These are phyloP conservation scores for Murina feae DNA, from an alignment of 2,113 vertebrate genomes.

Conservation along the genomic window DNA sequence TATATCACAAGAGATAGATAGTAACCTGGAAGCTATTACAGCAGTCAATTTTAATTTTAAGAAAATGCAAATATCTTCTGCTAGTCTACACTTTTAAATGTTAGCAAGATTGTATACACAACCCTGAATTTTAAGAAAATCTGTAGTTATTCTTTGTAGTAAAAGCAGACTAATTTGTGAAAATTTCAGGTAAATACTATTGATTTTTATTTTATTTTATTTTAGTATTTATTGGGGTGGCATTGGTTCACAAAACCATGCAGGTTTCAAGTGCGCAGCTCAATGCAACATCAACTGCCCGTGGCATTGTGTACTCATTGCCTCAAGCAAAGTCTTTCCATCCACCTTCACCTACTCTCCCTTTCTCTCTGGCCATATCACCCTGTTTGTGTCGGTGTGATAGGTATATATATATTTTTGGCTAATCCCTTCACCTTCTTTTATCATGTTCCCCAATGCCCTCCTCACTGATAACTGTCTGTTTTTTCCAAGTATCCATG, in stretches of 20 bases:
- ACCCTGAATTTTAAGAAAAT: not conserved
- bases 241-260: not conserved
- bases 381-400: not conserved
- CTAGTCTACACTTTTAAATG: not conserved
- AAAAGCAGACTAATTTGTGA: not conserved
- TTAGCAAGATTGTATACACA: not conserved
- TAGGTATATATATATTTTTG: not conserved
- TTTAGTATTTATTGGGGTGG: not conserved
- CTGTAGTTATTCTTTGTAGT: not conserved
- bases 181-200: not conserved
- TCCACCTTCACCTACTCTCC: not conserved
- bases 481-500: not conserved
- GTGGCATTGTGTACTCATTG: not conserved
- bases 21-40: not conserved
- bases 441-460: not conserved
- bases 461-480: not conserved
- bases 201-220: not conserved
- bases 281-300: not conserved
- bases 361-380: not conserved
- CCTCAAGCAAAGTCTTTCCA: not conserved
- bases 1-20: not conserved
- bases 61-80: not conserved
- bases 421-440: not conserved
- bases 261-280: not conserved
- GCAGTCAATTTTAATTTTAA: not conserved